Evolutionary conservation across 2,113 vertebrate species (phyloP).

Genomic region (Ariopsis seemanni): DNA sequence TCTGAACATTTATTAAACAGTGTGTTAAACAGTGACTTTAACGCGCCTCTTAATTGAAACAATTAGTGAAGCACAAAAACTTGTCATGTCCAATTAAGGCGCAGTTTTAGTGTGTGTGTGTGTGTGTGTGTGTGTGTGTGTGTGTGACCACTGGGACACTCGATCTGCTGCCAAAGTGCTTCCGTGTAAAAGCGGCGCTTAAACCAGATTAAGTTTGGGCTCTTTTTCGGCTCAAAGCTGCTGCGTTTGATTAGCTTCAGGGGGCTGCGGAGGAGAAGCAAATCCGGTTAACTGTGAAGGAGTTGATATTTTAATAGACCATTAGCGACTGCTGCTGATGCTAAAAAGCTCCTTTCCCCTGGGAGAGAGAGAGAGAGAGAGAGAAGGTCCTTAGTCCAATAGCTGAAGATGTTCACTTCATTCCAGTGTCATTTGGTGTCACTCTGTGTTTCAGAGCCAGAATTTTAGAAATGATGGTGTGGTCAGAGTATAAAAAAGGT

Average conservation of each 20-base stretch:
- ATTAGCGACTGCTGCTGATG: conserved; percentile 63
- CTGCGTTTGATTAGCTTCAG: conserved; percentile 65
- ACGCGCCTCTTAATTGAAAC: conserved; percentile 29
- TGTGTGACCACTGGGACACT: conserved; percentile 52
- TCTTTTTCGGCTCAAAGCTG: conserved; percentile 57
- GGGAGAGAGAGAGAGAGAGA: conserved; percentile 36
- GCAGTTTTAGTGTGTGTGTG: conserved; percentile 12
- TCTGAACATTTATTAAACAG: background rate
- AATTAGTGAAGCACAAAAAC: conserved; percentile 30
- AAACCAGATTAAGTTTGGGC: conserved; percentile 59
- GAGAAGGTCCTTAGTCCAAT: conserved; percentile 13
- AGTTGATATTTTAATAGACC: conserved; percentile 70
- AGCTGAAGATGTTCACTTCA: conserved; percentile 54
- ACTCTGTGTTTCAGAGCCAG: background rate
- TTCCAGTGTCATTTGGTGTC: conserved; percentile 22
- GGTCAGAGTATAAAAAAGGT: too few species aligned
- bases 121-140: conserved; percentile 18
- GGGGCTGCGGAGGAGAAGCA: conserved; percentile 56
- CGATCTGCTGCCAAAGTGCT: conserved; percentile 65
- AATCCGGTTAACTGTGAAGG: conserved; percentile 63
- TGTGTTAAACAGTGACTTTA: background rate
- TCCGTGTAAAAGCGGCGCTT: conserved; percentile 61
- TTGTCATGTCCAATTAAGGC: conserved; percentile 33
- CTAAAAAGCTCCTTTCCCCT: conserved; percentile 60
- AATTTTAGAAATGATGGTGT: background rate